These are phyloP conservation scores for Drosophila pseudotakahashii DNA, from an alignment of 2,888 invertebrate genomes.

Conservation along the genomic window DNA sequence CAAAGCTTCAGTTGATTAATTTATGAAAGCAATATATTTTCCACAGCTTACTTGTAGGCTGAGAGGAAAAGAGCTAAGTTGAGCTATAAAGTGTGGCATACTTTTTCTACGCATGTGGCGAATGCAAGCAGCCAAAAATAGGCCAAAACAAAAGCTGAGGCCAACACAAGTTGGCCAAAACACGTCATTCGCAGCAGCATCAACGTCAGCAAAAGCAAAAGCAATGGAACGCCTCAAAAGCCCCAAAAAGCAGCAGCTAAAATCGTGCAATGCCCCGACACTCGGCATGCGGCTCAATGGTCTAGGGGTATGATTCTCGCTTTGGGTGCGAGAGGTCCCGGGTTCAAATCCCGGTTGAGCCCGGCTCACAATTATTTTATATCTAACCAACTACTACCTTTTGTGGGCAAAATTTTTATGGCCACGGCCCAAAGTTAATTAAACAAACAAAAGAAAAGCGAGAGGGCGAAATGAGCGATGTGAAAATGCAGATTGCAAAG, in stretches of 20 bases:
- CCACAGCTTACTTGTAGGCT: conserved; percentile 39
- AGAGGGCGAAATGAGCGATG: conserved; percentile 55
- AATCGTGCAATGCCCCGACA: background rate
- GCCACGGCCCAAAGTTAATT: conserved; percentile 55
- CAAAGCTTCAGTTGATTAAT: too few relatives aligned
- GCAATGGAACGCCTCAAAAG: conserved; percentile 8
- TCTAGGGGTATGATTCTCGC: conserved; percentile 84
- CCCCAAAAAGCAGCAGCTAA: conserved; percentile 12
- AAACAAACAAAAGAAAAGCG: conserved; percentile 51
- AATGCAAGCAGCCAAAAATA: conserved; percentile 45
- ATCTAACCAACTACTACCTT: background rate
- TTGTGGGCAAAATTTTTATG: conserved; percentile 22
- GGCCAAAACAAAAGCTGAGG: conserved; percentile 7
- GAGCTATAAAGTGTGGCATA: conserved; percentile 30
- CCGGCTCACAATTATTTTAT: conserved; percentile 54
- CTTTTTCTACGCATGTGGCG: conserved; percentile 40
- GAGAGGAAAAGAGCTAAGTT: background rate
- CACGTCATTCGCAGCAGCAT: conserved; percentile 16
- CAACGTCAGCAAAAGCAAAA: conserved; percentile 29
- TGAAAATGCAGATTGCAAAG: conserved; percentile 53
- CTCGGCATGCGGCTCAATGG: conserved; percentile 81
- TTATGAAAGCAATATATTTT: background rate
- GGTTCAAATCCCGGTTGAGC: conserved; percentile 84
- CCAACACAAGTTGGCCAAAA: conserved; percentile 44
- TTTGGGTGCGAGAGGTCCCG: conserved; percentile 84